Percentiles rank a stretch among this genome's conserved stretches.
Evolutionary conservation across 2,113 vertebrate genomes (phyloP).

Genomic region (Misgurnus anguillicaudatus): DNA sequence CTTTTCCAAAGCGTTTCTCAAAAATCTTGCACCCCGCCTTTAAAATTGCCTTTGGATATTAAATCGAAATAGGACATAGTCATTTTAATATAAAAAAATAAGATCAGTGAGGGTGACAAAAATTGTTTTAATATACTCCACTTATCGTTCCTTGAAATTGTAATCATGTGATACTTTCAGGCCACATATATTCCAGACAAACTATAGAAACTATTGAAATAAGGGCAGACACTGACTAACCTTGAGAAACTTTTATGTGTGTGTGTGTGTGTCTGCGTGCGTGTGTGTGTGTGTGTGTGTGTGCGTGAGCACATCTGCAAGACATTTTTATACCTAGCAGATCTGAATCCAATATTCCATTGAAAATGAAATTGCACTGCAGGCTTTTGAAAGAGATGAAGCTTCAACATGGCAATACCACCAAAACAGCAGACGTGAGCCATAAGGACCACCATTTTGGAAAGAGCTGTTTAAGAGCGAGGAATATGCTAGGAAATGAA

Average conservation of each 20-base stretch:
- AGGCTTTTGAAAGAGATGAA: slow-evolving; percentile 30
- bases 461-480: slow-evolving; percentile 32
- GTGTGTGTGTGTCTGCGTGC: not conserved
- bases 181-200: not conserved
- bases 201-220: not conserved
- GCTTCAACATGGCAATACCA: slow-evolving; percentile 14
- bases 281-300: not conserved
- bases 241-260: not conserved
- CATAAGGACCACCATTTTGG: slow-evolving; percentile 24
- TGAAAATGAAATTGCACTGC: slow-evolving; percentile 24
- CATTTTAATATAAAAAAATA: too few relatives aligned
- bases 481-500: slow-evolving; percentile 18
- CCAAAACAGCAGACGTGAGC: slow-evolving; percentile 21
- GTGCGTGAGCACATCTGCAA: not conserved
- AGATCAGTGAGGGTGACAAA: too few relatives aligned
- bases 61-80: too few relatives aligned
- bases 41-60: too few relatives aligned
- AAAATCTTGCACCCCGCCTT: too few relatives aligned
- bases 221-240: not conserved
- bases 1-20: too few relatives aligned
- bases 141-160: not conserved
- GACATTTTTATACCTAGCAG: slow-evolving; percentile 13
- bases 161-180: not conserved
- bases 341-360: slow-evolving; percentile 17
- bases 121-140: not conserved